Percentiles rank a stretch among this genome's conserved stretches.
Evolutionary conservation across 2,888 invertebrate species (phyloP).

Genomic region (Macroteleia sp.): DNA sequence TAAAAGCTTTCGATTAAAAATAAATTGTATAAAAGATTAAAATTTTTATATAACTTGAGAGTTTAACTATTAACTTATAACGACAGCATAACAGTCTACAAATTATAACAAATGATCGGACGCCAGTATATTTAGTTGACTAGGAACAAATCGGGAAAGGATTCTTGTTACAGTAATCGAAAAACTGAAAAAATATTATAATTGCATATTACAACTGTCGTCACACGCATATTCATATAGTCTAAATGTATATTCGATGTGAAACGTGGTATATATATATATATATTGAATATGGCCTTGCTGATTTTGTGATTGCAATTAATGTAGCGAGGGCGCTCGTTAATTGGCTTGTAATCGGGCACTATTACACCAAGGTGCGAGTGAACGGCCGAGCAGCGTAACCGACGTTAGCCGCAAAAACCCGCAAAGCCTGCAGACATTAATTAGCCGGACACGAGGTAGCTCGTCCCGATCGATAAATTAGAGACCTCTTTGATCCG

Average conservation of each 20-base stretch:
- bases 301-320: conserved; percentile 72
- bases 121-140: conserved; percentile 30
- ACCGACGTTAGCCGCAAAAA: conserved; percentile 64
- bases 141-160: conserved; percentile 16
- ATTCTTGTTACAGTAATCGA: conserved; percentile 29
- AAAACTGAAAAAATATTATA: conserved; percentile 53
- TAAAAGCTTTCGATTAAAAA: no score
- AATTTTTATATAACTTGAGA: no score
- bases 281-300: conserved; percentile 32
- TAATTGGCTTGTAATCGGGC: conserved; percentile 73
- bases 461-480: conserved; percentile 68
- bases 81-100: no score
- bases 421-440: conserved; percentile 67
- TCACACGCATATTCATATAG: conserved; percentile 39
- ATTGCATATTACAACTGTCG: conserved; percentile 54
- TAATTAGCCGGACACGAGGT: conserved; percentile 72
- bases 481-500: conserved; percentile 70
- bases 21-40: no score
- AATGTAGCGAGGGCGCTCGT: conserved; percentile 71
- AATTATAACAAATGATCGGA: conserved; percentile 67
- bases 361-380: conserved; percentile 68
- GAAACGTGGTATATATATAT: conserved; percentile 14
- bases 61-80: no score
- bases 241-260: background rate
- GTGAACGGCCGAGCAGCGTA: conserved; percentile 53